phyloP scores from a whole-genome alignment of 2,888 invertebrate species.

The Eubasilissa splendida region DNA sequence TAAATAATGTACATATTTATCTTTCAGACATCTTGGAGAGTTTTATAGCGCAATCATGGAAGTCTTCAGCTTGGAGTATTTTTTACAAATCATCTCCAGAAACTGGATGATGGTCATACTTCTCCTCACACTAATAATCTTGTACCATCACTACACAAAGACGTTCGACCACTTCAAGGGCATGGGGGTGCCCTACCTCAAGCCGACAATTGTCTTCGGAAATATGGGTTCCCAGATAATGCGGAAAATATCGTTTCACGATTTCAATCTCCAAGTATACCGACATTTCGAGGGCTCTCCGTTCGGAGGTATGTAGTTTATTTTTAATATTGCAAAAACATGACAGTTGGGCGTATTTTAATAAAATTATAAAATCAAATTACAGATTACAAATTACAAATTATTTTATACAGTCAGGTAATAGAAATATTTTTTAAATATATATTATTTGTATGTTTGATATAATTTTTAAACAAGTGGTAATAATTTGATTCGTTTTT shows the following conservation, averaged over 20 bases:
- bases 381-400: no score
- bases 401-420: no score
- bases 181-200: conserved; percentile 66
- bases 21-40: no score
- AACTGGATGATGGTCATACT: conserved; percentile 35
- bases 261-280: conserved; percentile 68
- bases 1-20: no score
- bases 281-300: conserved; percentile 68
- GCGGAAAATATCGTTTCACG: conserved; percentile 68
- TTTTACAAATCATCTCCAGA: conserved; percentile 19
- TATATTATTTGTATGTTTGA: no score
- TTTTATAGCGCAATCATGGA: conserved; percentile 29
- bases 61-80: conserved; percentile 35
- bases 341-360: no score
- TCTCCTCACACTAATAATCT: conserved; percentile 28
- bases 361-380: no score
- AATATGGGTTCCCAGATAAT: conserved; percentile 68
- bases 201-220: conserved; percentile 70
- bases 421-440: no score
- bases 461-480: no score
- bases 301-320: conserved; percentile 65
- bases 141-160: conserved; percentile 64
- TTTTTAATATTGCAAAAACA: no score
- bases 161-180: conserved; percentile 69
- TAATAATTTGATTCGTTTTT: no score